Conservation (phyloP, 2,113 vertebrate species). For the Jacana jacana region DNA sequence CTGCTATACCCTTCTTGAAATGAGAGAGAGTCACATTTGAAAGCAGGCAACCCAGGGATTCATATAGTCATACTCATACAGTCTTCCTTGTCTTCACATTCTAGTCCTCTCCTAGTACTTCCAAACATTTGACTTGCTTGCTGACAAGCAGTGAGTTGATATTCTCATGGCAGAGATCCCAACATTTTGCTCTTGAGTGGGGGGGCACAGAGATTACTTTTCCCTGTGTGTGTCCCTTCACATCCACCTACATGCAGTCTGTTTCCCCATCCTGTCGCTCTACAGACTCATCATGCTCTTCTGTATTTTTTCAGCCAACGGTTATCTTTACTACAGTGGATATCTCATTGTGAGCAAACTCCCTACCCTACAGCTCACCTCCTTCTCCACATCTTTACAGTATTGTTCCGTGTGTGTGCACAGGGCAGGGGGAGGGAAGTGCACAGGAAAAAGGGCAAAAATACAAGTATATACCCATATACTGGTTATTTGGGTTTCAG, state of each 20-base stretch:
- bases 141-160: neutral
- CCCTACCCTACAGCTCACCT: neutral
- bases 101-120: neutral
- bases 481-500: neutral
- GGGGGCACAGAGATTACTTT: neutral
- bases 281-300: neutral
- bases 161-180: neutral
- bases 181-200: neutral
- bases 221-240: neutral
- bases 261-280: neutral
- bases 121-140: neutral
- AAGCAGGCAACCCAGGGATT: neutral
- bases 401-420: fast-evolving
- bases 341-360: neutral
- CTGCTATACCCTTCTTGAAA: neutral
- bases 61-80: neutral
- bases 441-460: neutral
- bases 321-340: neutral
- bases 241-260: neutral
- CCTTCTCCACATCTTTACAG: fast-evolving
- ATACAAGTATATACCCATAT: fast-evolving
- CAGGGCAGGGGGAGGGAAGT: neutral
- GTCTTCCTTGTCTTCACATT: neutral
- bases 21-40: neutral
- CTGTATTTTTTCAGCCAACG: neutral